These are phyloP conservation scores for Parnassius mnemosyne DNA, from an alignment of 2,888 invertebrate genomes.

Conservation along the genomic window DNA sequence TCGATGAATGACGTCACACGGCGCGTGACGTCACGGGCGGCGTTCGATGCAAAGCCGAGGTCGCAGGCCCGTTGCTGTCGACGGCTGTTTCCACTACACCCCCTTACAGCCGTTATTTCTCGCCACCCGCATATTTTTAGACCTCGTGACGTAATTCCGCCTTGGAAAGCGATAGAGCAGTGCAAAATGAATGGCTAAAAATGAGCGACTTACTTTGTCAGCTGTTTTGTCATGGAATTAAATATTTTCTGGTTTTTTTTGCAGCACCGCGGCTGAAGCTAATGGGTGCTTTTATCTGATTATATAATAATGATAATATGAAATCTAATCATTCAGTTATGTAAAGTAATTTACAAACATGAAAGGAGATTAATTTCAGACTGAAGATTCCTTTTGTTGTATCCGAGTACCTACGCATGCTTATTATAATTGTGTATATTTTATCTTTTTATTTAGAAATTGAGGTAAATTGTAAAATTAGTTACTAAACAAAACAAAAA, in stretches of 20 bases:
- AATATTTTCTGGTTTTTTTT: conserved; percentile 20
- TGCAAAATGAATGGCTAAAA: conserved; percentile 46
- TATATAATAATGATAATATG: conserved; percentile 16
- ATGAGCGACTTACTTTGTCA: conserved; percentile 33
- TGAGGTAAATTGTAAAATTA: too few relatives aligned
- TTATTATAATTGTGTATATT: too few relatives aligned
- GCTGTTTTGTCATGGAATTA: conserved; percentile 21
- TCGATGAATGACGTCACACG: conserved; percentile 73
- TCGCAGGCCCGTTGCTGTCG: conserved; percentile 49
- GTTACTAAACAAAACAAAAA: too few relatives aligned
- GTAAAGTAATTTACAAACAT: conserved; percentile 7
- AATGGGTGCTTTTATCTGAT: conserved; percentile 18
- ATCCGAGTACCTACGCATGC: too few relatives aligned
- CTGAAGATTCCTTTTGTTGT: background rate
- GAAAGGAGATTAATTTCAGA: conserved; percentile 19
- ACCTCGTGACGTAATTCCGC: conserved; percentile 65
- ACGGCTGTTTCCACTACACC: conserved; percentile 47
- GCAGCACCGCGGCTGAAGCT: conserved; percentile 18
- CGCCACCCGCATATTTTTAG: conserved; percentile 71
- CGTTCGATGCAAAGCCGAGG: conserved; percentile 51
- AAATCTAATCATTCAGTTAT: conserved; percentile 12
- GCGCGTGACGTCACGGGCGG: conserved; percentile 69
- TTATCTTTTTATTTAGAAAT: too few relatives aligned
- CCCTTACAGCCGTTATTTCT: conserved; percentile 39
- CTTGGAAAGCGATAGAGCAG: conserved; percentile 48